Conservation (phyloP, 2,797 vertebrate genomes). For the Malacoctenus gilli region DNA sequence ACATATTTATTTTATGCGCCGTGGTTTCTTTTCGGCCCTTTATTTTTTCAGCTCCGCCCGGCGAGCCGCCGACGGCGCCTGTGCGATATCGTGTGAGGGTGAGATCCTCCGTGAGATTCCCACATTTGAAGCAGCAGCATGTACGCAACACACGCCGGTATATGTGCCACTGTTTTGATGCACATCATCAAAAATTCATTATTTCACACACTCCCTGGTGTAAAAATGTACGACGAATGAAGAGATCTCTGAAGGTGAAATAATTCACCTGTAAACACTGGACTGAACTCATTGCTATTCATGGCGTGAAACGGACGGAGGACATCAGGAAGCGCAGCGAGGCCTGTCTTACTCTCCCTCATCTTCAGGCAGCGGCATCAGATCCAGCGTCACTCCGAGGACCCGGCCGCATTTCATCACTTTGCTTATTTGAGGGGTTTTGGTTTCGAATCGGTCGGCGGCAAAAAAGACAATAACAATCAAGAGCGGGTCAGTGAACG, state of each 20-base stretch:
- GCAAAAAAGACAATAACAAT: conserved; percentile 9
- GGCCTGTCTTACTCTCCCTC: neutral
- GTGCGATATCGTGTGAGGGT: no score
- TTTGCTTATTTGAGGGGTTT: neutral
- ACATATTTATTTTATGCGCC: no score
- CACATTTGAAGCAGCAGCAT: neutral
- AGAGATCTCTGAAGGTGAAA: conserved; percentile 1
- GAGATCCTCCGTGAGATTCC: no score
- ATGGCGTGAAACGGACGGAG: neutral
- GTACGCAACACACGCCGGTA: neutral
- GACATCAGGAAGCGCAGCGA: neutral
- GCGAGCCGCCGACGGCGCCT: no score
- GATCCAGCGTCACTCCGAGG: neutral
- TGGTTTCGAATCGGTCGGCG: neutral
- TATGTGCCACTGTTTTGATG: no score
- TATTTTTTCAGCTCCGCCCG: no score
- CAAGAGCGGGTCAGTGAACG: conserved; percentile 1
- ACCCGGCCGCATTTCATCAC: neutral
- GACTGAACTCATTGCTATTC: neutral
- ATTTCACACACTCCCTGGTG: conserved; percentile 14
- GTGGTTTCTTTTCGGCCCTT: no score
- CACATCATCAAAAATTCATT: conserved; percentile 5
- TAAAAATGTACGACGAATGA: conserved; percentile 23
- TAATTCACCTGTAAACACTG: neutral
- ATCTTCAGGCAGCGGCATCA: neutral